Conservation (phyloP, 2,888 invertebrate species). For the Bombylius discolor region DNA sequence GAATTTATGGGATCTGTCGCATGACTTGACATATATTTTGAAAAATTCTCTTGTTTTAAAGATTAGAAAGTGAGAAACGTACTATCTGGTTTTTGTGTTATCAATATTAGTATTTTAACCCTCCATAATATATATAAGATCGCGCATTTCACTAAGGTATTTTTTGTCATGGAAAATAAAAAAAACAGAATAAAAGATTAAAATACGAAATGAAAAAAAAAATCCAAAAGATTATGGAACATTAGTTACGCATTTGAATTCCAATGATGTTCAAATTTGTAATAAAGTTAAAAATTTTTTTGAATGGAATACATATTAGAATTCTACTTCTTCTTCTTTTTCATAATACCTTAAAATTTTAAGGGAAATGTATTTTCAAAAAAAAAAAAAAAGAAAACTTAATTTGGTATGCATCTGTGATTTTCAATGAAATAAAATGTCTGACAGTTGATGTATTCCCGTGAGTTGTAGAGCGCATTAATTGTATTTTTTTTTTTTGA, state of each 20-base stretch:
- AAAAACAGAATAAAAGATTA: no score
- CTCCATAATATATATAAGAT: no score
- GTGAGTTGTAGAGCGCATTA: neutral
- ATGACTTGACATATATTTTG: conserved; percentile 8
- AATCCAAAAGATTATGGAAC: neutral
- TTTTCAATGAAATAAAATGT: neutral
- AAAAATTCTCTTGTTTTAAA: neutral
- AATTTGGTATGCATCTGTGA: conserved; percentile 10
- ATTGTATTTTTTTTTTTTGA: no score
- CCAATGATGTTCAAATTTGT: conserved; percentile 5
- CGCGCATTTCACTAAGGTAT: no score
- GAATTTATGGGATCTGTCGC: neutral
- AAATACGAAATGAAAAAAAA: no score
- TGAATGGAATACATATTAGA: neutral
- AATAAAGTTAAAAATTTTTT: neutral
- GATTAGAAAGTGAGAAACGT: conserved; percentile 1
- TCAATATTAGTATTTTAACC: no score
- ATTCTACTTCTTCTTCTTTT: neutral
- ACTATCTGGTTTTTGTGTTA: no score
- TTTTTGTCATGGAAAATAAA: no score
- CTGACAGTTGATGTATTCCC: neutral
- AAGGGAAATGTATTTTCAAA: no score
- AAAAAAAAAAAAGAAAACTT: neutral
- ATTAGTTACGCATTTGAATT: conserved; percentile 11
- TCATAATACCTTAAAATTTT: no score